Base-by-base conservation (phyloP, 1,140 invertebrate genomes). In the Camponotus pennsylvanicus region DNA sequence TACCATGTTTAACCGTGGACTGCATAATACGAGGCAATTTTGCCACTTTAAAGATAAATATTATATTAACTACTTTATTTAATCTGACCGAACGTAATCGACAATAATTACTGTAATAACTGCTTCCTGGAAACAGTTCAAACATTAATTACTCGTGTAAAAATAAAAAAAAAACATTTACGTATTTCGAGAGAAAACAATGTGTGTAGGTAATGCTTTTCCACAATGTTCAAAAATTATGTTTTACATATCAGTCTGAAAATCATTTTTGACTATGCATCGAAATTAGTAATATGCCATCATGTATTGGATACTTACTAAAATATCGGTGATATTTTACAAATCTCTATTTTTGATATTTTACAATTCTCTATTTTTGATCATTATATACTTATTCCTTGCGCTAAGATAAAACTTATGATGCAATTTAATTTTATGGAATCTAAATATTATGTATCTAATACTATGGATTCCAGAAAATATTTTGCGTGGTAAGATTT, bases 401-500 rank as follows among this genome's bases (percentile, higher is more conserved):
- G 8, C 49, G 0, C 78, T 27, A 70, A 69, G 13, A 42, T 45
- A 52, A 57, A 70, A 57, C 13, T 82, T 83, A 49, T 1, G 32
- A 32, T 11, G 52, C 40, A 71, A 73, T 73, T 82, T 18, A 61
- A 71, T 82, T 83, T 83, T 61, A 61, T 18, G 40, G 21, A 49
- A 9, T 63, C 27, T 27, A 27, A 0, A 27, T 27, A 27, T 27
- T 27, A 27, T 27, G 27, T 27, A 73, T 73, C 73, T 18, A 61
- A 71, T 82, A 75, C 75, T 49, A 61, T 18, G 40, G 21, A 49
- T 6, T 63, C 21, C 8, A 11, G 18, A 73, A 37, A 37, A 61
- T 2, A 83, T 61, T 61, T 61, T 73, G 18, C 79, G 11, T n/a
- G 37, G 21, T 45, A 49, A 83, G 40, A 8, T 55, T 82, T 34